phyloP scores from a whole-genome alignment of 2,797 vertebrate species.

The Oryzias dopingdopingensis region DNA sequence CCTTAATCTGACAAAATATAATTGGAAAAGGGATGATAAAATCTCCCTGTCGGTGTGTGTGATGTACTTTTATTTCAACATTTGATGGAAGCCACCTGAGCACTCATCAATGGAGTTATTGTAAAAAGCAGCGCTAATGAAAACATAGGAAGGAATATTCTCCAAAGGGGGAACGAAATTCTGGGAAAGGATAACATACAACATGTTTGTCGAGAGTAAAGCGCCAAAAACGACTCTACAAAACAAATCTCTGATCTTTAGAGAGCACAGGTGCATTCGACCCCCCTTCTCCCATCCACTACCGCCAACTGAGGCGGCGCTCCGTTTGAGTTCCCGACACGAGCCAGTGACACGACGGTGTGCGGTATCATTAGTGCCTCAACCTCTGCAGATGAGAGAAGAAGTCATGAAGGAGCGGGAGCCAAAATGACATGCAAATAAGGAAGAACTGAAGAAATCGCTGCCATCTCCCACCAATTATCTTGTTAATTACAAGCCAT shows the following conservation, averaged over 20 bases:
- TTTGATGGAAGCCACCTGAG: slow-evolving; percentile 49
- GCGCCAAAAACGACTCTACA: slow-evolving; percentile 13
- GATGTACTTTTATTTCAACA: slow-evolving; percentile 43
- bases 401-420: slow-evolving; percentile 56
- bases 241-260: slow-evolving; percentile 37
- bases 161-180: slow-evolving; percentile 16
- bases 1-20: slow-evolving; percentile 77
- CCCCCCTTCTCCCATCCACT: slow-evolving; percentile 9
- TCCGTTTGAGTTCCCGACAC: slow-evolving; percentile 30
- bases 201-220: too few species aligned
- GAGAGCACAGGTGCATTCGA: slow-evolving; percentile 43
- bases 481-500: slow-evolving; percentile 85
- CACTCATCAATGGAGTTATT: slow-evolving; percentile 65
- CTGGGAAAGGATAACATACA: too few species aligned
- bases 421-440: slow-evolving; percentile 75
- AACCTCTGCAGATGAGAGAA: slow-evolving; percentile 47
- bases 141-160: slow-evolving; percentile 44
- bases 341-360: slow-evolving; percentile 33
- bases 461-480: slow-evolving; percentile 81
- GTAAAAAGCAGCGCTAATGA: slow-evolving; percentile 66
- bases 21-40: slow-evolving; percentile 76
- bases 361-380: slow-evolving; percentile 63
- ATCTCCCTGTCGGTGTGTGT: slow-evolving; percentile 68
- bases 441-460: slow-evolving; percentile 75
- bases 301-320: slow-evolving; percentile 2